These are phyloP conservation scores for Sesia bembeciformis DNA, from an alignment of 2,888 invertebrate genomes.

Conservation along the genomic window DNA sequence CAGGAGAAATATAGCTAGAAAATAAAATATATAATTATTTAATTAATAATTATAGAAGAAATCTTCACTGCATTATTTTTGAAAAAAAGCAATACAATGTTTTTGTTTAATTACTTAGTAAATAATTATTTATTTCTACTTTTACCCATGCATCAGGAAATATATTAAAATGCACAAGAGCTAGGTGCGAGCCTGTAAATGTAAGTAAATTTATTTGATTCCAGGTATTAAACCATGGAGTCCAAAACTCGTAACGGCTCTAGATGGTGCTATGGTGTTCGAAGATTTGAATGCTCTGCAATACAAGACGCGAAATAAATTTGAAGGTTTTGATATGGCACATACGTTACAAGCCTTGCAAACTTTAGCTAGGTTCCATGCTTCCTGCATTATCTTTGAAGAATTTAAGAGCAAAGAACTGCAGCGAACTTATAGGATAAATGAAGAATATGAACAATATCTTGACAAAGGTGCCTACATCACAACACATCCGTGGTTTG, in stretches of 20 bases:
- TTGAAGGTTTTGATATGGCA: slow-evolving; percentile 49
- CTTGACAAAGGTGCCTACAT: slow-evolving; percentile 38
- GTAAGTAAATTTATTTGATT: slow-evolving; percentile 9
- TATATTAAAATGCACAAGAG: too few species aligned
- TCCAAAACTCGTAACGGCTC: slow-evolving; percentile 30
- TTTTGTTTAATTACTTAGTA: background rate
- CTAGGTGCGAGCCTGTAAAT: background rate
- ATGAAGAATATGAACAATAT: slow-evolving; percentile 33
- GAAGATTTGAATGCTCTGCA: slow-evolving; percentile 47
- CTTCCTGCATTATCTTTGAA: slow-evolving; percentile 68
- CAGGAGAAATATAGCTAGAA: too few species aligned
- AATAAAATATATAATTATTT: too few species aligned
- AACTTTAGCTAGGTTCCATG: slow-evolving; percentile 65
- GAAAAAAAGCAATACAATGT: background rate
- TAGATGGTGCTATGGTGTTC: slow-evolving; percentile 48
- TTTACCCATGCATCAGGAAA: background rate
- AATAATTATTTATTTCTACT: background rate
- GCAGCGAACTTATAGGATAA: slow-evolving; percentile 27
- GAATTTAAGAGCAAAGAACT: slow-evolving; percentile 41
- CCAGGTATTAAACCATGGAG: slow-evolving; percentile 48
- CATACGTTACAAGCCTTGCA: slow-evolving; percentile 61
- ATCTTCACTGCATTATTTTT: too few species aligned
- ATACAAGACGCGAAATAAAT: slow-evolving; percentile 43
- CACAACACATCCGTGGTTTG: slow-evolving; percentile 37
- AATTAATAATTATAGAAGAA: too few species aligned